These are phyloP conservation scores for Luscinia megarhynchos DNA, from an alignment of 2,797 vertebrate genomes.

Conservation along the genomic window DNA sequence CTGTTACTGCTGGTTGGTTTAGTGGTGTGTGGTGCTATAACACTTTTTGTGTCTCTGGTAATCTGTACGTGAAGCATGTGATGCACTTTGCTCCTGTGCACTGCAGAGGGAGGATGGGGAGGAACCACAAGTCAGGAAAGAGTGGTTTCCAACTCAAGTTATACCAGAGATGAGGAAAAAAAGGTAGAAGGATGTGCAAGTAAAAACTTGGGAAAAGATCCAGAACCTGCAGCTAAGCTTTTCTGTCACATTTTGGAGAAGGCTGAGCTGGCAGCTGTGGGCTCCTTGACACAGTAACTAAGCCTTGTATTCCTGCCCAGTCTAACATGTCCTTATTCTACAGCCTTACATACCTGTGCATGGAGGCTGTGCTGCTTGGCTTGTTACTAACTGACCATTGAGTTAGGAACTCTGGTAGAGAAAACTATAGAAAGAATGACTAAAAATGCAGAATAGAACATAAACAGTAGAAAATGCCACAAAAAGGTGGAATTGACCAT, in stretches of 20 bases:
- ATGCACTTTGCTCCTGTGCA: rapidly evolving
- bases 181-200: neutral
- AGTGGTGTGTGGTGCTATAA: rapidly evolving
- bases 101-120: neutral
- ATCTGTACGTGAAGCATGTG: rapidly evolving
- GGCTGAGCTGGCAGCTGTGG: neutral
- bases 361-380: neutral
- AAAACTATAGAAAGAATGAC: neutral
- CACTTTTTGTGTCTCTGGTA: too few species aligned
- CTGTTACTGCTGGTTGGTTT: neutral
- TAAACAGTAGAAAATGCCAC: neutral
- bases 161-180: neutral
- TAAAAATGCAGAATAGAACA: neutral
- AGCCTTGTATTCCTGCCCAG: slow-evolving; percentile 22
- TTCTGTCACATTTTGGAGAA: neutral
- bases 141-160: neutral
- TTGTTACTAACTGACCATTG: neutral
- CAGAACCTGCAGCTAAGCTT: neutral
- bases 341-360: rapidly evolving
- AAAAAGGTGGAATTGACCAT: rapidly evolving
- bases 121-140: neutral
- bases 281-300: neutral
- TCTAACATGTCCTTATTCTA: neutral
- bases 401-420: neutral
- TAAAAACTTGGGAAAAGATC: neutral